phyloP scores from a whole-genome alignment of 2,797 vertebrate genomes.

The Arctocebus calabarensis region DNA sequence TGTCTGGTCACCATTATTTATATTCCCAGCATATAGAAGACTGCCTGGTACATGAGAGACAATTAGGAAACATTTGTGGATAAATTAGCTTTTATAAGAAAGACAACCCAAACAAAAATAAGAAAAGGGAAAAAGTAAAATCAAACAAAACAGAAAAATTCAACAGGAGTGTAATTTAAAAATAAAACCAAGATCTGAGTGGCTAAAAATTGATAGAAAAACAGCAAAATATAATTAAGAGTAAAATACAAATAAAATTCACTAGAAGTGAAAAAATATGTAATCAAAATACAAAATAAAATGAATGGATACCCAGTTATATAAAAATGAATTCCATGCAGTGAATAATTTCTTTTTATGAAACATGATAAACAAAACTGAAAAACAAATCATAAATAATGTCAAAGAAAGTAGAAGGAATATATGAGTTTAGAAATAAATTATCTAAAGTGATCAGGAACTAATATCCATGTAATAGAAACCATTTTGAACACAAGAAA shows the following conservation, averaged over 20 bases:
- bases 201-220: conserved; percentile 48
- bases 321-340: conserved; percentile 46
- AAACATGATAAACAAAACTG: conserved; percentile 48
- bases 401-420: conserved; percentile 35
- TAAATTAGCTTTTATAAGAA: neutral
- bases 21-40: neutral
- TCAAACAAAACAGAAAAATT: conserved; percentile 59
- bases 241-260: conserved; percentile 54
- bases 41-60: neutral
- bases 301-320: neutral
- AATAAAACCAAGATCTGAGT: conserved; percentile 56
- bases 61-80: neutral
- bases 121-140: conserved; percentile 56
- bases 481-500: conserved; percentile 29
- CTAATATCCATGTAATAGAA: neutral
- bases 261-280: conserved; percentile 53
- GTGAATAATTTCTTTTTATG: conserved; percentile 38
- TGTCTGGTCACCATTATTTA: neutral
- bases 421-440: conserved; percentile 30
- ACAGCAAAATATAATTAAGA: conserved; percentile 31
- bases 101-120: conserved; percentile 34
- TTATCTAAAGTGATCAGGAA: conserved; percentile 44
- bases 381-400: conserved; percentile 55
- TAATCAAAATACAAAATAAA: conserved; percentile 57
- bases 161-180: conserved; percentile 46